Evolutionary conservation across 2,797 vertebrate species (phyloP).

Genomic region (Hozukius guyotensis): DNA sequence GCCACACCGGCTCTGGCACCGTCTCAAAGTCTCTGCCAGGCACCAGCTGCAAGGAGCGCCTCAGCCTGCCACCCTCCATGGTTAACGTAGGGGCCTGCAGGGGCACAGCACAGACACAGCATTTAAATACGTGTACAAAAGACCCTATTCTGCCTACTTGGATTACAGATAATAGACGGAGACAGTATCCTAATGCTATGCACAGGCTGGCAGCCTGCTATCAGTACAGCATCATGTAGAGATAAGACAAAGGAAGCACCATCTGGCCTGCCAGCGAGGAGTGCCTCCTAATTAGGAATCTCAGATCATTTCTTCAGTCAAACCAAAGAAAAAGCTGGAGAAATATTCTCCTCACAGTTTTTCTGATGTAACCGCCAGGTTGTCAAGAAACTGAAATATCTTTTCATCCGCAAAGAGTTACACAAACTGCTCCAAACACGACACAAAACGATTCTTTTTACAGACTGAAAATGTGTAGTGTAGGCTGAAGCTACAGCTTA

Average conservation of each 20-base stretch:
- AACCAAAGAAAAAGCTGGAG: not conserved
- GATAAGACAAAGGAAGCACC: slow-evolving; percentile 46
- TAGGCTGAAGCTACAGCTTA: not conserved
- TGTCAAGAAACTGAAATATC: not conserved
- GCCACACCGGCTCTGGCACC: slow-evolving; percentile 97
- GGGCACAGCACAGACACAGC: slow-evolving; percentile 11
- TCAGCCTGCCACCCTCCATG: slow-evolving; percentile 94
- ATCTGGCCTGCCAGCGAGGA: slow-evolving; percentile 32
- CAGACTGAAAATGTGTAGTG: not conserved
- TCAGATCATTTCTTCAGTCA: slow-evolving; percentile 3
- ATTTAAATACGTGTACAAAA: slow-evolving; percentile 16
- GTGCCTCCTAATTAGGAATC: not conserved
- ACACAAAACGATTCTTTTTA: not conserved
- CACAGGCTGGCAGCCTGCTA: not conserved
- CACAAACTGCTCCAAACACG: not conserved
- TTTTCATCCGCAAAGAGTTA: not conserved
- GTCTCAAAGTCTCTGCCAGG: slow-evolving; percentile 91
- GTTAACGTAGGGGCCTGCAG: slow-evolving; percentile 93
- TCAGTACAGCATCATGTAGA: slow-evolving; percentile 19
- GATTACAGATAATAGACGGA: slow-evolving; percentile 47
- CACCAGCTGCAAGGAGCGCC: slow-evolving; percentile 85
- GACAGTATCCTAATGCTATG: slow-evolving; percentile 19
- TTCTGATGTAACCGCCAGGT: not conserved
- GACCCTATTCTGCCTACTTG: slow-evolving; percentile 9
- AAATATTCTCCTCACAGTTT: not conserved